Evolutionary conservation across 2,888 invertebrate genomes (phyloP).

Genomic region (Noctua pronuba): DNA sequence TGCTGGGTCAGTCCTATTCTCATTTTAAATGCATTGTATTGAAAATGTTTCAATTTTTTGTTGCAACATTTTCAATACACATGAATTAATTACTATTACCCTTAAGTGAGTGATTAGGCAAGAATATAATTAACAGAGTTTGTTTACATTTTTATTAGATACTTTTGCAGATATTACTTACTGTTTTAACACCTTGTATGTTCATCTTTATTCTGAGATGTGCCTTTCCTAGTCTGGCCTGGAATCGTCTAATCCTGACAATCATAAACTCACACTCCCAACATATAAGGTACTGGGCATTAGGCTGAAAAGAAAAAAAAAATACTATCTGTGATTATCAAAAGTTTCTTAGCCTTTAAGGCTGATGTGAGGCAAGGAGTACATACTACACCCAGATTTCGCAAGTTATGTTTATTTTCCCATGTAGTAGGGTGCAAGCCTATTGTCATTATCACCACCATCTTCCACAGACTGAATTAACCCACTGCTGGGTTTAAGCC

Average conservation of each 20-base stretch:
- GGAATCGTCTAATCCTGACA: conserved; percentile 16
- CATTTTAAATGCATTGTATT: neutral
- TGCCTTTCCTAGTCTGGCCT: conserved; percentile 17
- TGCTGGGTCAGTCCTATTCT: neutral
- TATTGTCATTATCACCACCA: neutral
- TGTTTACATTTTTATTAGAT: neutral
- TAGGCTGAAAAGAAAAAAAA: neutral
- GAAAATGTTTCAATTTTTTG: too few relatives aligned
- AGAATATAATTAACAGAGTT: neutral
- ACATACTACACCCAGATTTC: neutral
- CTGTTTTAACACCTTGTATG: conserved; percentile 17
- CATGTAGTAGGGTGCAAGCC: neutral
- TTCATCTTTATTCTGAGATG: neutral
- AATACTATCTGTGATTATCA: neutral
- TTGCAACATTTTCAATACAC: too few relatives aligned
- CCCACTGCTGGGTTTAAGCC: neutral
- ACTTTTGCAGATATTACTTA: conserved; percentile 14
- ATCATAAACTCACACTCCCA: conserved; percentile 34
- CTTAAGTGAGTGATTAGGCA: neutral
- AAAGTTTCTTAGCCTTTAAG: neutral
- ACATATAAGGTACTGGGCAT: conserved; percentile 2
- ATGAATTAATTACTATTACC: neutral
- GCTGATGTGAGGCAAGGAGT: neutral
- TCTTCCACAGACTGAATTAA: neutral
- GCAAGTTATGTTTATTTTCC: neutral